These are phyloP conservation scores for Anthoscopus minutus DNA, from an alignment of 2,113 vertebrate species.

Conservation along the genomic window DNA sequence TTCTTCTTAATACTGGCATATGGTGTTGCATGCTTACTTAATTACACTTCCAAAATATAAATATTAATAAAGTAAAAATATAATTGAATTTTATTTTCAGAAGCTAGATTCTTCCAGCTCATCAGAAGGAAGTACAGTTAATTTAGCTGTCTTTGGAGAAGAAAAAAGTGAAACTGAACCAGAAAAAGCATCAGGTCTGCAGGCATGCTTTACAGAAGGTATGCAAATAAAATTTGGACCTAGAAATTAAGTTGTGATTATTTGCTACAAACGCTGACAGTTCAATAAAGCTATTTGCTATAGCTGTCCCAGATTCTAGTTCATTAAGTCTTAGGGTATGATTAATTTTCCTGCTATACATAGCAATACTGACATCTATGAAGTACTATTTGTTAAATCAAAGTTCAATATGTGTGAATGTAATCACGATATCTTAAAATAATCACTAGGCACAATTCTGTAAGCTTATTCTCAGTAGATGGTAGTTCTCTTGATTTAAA, in stretches of 20 bases:
- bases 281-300: not conserved
- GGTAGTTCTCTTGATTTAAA: not conserved
- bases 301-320: not conserved
- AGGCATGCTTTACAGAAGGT: slow-evolving; percentile 86
- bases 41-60: not conserved
- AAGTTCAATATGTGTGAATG: not conserved
- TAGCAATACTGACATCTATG: not conserved
- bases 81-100: slow-evolving; percentile 67
- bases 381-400: not conserved
- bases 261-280: not conserved
- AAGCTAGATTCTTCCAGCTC: slow-evolving; percentile 76
- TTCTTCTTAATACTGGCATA: not conserved
- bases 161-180: slow-evolving; percentile 76
- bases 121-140: slow-evolving; percentile 93
- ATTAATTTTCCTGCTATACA: not conserved
- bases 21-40: slow-evolving; percentile 59
- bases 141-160: slow-evolving; percentile 74
- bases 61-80: not conserved
- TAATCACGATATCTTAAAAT: not conserved
- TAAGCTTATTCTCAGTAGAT: not conserved
- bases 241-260: not conserved
- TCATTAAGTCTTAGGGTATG: not conserved
- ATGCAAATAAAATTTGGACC: slow-evolving; percentile 16
- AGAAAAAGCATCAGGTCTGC: slow-evolving; percentile 80
- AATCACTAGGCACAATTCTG: not conserved